phyloP scores from a whole-genome alignment of 2,888 invertebrate genomes.

The Cyclophora albipunctata region DNA sequence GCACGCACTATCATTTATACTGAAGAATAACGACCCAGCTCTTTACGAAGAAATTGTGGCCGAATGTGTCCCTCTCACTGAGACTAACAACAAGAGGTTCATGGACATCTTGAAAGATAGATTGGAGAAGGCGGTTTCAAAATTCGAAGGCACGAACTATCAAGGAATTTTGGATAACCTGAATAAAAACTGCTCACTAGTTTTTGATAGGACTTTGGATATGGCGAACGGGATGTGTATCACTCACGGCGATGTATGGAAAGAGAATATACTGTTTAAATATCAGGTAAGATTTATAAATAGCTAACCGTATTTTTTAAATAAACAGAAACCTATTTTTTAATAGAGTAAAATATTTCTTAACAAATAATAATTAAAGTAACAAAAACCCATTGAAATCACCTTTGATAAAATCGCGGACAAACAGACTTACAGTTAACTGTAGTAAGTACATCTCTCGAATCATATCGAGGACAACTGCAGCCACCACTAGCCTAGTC shows the following conservation, averaged over 20 bases:
- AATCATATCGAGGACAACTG: no score
- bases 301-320: no score
- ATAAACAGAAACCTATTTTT: no score
- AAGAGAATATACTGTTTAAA: conserved; percentile 60
- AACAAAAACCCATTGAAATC: no score
- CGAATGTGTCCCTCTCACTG: conserved; percentile 46
- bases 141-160: conserved; percentile 41
- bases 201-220: conserved; percentile 30
- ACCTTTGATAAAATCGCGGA: no score
- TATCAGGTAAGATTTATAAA: conserved; percentile 40
- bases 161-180: conserved; percentile 33
- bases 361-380: no score
- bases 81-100: conserved; percentile 41
- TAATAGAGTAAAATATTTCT: no score
- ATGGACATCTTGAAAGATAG: conserved; percentile 50
- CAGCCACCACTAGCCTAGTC: no score
- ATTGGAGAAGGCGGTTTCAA: conserved; percentile 44
- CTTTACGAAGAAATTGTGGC: conserved; percentile 33
- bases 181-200: conserved; percentile 31
- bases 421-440: no score
- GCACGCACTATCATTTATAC: conserved; percentile 54
- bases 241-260: conserved; percentile 68
- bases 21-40: conserved; percentile 29
- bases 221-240: conserved; percentile 39
- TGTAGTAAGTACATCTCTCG: no score